Evolutionary conservation across 2,113 vertebrate genomes (phyloP).

Genomic region (Mus pahari): DNA sequence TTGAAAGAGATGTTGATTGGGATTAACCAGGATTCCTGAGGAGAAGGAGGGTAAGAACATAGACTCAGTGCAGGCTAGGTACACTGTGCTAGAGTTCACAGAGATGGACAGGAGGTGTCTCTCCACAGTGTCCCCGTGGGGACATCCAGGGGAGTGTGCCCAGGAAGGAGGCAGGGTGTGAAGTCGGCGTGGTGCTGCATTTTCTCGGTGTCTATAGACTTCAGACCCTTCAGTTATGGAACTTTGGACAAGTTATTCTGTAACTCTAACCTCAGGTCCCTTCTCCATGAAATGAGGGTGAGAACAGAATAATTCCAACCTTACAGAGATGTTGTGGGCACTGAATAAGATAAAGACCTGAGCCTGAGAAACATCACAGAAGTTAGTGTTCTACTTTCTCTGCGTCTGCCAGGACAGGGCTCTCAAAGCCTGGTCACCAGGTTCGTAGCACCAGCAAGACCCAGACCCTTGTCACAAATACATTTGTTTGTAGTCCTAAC

Average conservation of each 20-base stretch:
- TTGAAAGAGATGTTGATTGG: conserved; percentile 24
- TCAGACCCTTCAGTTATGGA: background rate
- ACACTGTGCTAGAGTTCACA: background rate
- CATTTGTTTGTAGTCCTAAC: background rate
- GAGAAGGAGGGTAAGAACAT: background rate
- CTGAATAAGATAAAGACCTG: background rate
- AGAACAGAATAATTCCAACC: background rate
- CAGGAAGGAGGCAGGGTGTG: background rate
- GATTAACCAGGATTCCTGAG: background rate
- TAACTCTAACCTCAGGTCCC: background rate
- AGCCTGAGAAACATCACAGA: background rate
- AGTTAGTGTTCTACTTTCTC: background rate
- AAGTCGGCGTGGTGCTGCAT: background rate
- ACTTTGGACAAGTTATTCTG: background rate
- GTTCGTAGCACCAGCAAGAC: background rate
- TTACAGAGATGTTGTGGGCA: background rate
- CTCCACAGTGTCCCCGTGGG: background rate
- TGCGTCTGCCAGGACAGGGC: background rate
- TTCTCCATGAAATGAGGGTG: background rate
- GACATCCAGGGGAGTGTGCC: background rate
- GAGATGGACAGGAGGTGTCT: background rate
- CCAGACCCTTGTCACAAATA: background rate
- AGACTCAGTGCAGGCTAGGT: background rate
- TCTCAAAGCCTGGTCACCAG: background rate
- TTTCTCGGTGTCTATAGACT: background rate